phyloP scores from a whole-genome alignment of 2,797 vertebrate genomes.

The Chloroceryle inda region DNA sequence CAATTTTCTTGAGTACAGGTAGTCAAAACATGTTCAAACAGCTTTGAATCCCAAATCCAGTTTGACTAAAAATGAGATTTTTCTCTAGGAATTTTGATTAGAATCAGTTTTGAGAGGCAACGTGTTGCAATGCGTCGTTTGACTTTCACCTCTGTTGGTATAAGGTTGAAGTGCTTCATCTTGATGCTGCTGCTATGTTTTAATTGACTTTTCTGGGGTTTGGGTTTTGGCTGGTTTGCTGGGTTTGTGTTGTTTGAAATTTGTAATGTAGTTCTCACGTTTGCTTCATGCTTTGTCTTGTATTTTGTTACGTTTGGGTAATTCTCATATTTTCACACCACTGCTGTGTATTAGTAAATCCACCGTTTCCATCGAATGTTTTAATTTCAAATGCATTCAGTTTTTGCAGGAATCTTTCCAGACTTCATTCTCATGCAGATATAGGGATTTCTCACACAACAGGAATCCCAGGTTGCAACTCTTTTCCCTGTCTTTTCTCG shows the following conservation, averaged over 20 bases:
- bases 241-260: background rate
- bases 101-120: background rate
- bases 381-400: too few relatives aligned
- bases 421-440: background rate
- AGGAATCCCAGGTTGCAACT: background rate
- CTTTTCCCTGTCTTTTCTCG: background rate
- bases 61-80: background rate
- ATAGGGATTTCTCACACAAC: background rate
- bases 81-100: background rate
- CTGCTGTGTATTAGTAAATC: background rate
- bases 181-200: background rate
- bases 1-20: background rate
- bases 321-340: background rate
- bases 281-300: background rate
- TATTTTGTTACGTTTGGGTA: background rate
- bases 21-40: background rate
- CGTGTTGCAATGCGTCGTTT: accelerated
- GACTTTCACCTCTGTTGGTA: background rate
- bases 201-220: background rate
- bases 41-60: background rate
- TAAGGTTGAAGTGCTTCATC: background rate
- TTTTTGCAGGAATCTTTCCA: background rate
- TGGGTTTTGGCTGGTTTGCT: background rate
- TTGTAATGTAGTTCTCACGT: background rate
- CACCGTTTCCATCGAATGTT: background rate